phyloP scores from a whole-genome alignment of 2,797 vertebrate genomes.

The Enteromius paludinosus region DNA sequence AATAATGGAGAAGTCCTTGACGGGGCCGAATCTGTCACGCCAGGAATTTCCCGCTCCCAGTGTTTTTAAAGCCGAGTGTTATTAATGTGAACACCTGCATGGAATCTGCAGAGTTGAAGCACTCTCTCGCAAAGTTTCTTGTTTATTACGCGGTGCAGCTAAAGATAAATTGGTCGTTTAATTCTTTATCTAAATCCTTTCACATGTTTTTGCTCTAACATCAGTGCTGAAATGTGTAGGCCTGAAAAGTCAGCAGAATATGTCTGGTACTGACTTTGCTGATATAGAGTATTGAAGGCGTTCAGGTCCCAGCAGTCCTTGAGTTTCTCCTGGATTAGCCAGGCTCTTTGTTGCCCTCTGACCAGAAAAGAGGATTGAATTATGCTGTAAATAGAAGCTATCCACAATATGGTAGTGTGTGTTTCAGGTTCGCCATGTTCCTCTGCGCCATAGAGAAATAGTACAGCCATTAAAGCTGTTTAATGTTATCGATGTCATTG shows the following conservation, averaged over 20 bases:
- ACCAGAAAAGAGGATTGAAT: slow-evolving; percentile 45
- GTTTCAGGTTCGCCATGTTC: slow-evolving; percentile 8
- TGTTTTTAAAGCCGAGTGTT: slow-evolving; percentile 11
- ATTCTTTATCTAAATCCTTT: background rate
- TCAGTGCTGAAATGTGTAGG: background rate
- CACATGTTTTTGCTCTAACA: background rate
- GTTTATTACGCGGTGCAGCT: background rate
- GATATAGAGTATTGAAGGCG: slow-evolving; percentile 2
- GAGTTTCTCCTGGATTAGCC: slow-evolving; percentile 30
- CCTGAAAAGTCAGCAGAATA: slow-evolving; percentile 2
- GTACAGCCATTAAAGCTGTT: background rate
- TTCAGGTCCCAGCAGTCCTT: slow-evolving; percentile 5
- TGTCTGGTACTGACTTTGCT: slow-evolving; percentile 13
- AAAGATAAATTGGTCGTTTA: background rate
- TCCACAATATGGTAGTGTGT: slow-evolving; percentile 3
- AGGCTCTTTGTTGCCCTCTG: slow-evolving; percentile 23
- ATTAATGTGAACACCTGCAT: background rate
- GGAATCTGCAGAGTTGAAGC: background rate
- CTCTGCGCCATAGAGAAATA: background rate
- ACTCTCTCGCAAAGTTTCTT: background rate
- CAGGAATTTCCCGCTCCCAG: slow-evolving; percentile 4
- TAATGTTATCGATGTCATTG: background rate
- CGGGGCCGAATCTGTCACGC: background rate
- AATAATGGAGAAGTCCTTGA: slow-evolving; percentile 24
- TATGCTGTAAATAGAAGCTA: background rate